A percentile compares a stretch with the other conserved stretches of the same genome.
These are phyloP conservation scores for Sipunculus nudus DNA, from an alignment of 2,888 invertebrate genomes.

Conservation along the genomic window DNA sequence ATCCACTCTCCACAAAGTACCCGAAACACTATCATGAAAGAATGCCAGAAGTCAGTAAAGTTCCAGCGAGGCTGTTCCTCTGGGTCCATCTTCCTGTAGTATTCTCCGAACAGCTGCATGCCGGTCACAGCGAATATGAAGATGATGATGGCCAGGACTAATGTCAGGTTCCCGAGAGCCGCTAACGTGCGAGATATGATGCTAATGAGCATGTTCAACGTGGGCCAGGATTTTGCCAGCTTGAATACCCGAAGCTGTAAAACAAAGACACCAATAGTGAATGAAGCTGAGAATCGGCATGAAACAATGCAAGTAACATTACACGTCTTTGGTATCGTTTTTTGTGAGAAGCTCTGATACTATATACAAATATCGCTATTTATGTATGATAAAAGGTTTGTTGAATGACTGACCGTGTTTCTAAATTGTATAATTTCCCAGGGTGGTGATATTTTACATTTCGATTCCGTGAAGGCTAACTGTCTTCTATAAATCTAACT, in stretches of 20 bases:
- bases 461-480: too few relatives aligned
- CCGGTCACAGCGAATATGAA: conserved; percentile 99
- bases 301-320: too few relatives aligned
- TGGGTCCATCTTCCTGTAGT: conserved; percentile 73
- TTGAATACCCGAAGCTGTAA: conserved; percentile 96
- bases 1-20: conserved; percentile 99
- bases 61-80: conserved; percentile 92
- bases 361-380: too few relatives aligned
- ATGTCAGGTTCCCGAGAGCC: conserved; percentile 93
- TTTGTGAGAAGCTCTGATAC: too few relatives aligned
- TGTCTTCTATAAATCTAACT: too few relatives aligned
- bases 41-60: conserved; percentile 98
- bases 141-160: conserved; percentile 97
- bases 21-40: conserved; percentile 99
- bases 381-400: too few relatives aligned
- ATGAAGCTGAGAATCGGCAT: too few relatives aligned
- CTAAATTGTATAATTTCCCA: too few relatives aligned
- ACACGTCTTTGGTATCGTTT: too few relatives aligned
- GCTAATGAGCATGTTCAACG: conserved; percentile 94
- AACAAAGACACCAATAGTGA: conserved; percentile 20
- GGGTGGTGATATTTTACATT: too few relatives aligned
- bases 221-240: conserved; percentile 98
- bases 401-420: too few relatives aligned
- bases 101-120: conserved; percentile 96
- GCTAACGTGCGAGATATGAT: conserved; percentile 98